Base-by-base conservation (phyloP, 2,113 vertebrate species). In the Mirounga angustirostris region DNA sequence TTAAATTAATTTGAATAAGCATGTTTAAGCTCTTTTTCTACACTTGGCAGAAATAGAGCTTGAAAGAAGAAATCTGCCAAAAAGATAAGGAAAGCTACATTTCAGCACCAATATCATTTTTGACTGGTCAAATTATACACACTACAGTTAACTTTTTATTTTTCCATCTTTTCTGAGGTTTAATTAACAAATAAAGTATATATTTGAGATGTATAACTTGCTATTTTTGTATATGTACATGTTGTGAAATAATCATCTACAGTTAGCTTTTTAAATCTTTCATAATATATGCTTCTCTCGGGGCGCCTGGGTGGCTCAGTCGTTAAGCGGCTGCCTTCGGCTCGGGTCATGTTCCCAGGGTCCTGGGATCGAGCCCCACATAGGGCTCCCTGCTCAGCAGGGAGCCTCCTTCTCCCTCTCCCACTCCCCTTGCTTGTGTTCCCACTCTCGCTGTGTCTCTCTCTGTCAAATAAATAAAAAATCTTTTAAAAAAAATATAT, bases 1-100 rank as follows among this genome's bases (percentile, higher is more conserved):
- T 24, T 89, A 43, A 83, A 24, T 78, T 87, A 24, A 80, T 93
- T 91, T 89, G 43, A 96, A 95, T 58, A 90, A 83, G 16, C 12
- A 79, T 0, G 4, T 61, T 79, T 58, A 79, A 65, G 7, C 65
- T 85, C 50, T 79, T 82, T 84, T 80, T 59, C 50, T 59, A 52
- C 21, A 85, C 28, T 85, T 15, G 24, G 61, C 28, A 92, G 63
- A 93, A 93, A 8, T 24, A 5, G 14, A 26, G 5, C 11, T 90
- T 85, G 63, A 63, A 85, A 95, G 85, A 73, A 80, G 54, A 84
- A 95, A 61, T 56, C 67, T 79, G 69, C 24, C 63, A 30, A 76
- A 71, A 81, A 89, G 33, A 63, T 46, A 61, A 63, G n/a, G 19
- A 40, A 82, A 76, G 40, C 56, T 40, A 52, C 9, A 74, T 86